A percentile compares a stretch with the other conserved stretches of the same genome.
Evolutionary conservation across 2,113 vertebrate genomes (phyloP).

Genomic region (Crotalus viridis): DNA sequence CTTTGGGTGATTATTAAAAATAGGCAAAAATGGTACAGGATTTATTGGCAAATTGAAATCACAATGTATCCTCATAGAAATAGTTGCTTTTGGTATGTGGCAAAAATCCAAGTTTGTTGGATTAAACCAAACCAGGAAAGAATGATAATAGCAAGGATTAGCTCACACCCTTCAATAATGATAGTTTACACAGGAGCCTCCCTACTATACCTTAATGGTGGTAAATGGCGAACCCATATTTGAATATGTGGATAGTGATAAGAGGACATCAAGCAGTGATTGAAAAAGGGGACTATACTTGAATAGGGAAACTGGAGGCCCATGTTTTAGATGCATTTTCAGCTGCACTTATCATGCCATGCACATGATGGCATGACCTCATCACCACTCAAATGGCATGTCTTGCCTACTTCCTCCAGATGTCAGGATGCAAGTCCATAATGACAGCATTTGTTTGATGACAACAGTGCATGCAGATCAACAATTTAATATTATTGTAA

Average conservation of each 20-base stretch:
- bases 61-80: neutral
- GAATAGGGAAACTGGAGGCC: neutral
- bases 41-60: neutral
- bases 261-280: neutral
- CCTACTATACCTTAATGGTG: neutral
- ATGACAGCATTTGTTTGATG: neutral
- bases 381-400: neutral
- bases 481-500: neutral
- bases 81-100: neutral
- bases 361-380: neutral
- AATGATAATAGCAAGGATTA: neutral
- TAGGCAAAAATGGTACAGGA: neutral
- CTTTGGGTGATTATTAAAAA: neutral
- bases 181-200: neutral
- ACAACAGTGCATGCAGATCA: neutral
- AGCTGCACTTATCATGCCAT: neutral
- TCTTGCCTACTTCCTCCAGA: neutral
- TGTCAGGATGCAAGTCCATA: neutral
- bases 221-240: neutral
- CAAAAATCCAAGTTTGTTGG: neutral
- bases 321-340: neutral
- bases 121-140: too few relatives aligned
- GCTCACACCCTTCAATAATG: neutral
- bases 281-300: too few relatives aligned
- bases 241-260: neutral